Evolutionary conservation across 2,888 invertebrate genomes (phyloP), one percentile per base, ranked within the genome.

Genomic region (Pristionchus maxplancki): DNA sequence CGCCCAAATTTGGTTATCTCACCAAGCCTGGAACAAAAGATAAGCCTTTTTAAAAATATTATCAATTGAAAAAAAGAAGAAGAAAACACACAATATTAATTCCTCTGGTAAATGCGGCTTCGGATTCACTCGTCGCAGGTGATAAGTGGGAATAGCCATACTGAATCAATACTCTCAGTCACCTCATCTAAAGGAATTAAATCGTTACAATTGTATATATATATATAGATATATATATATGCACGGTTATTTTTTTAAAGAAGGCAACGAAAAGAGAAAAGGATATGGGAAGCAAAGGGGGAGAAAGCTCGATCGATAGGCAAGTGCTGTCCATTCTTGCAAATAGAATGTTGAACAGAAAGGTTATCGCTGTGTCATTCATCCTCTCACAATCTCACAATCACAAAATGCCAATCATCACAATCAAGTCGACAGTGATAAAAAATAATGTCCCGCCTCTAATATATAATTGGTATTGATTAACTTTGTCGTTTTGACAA

Each of bases 1-100:
- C 94, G 91, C 24, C 94, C 94, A 78, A 94, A 92, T 86, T 92
- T 92, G 17, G 91, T 90, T 31, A 89, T 81, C 58, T 87, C 86
- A 48, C 91, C 91, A 88, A 93, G 86, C 53, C 90, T 90, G 88
- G 58, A 88, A 78, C 3, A 8, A 74, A 74, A 20, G 34, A 37
- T 37, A 37, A n/a, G n/a, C n/a, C n/a, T n/a, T n/a, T n/a, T n/a
- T 37, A 24, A 20, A 4, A 1, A 28, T 0, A 13, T 31, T 28
- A 37, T 74, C 31, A 44, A 34, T 78, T n/a, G 78, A 78, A 44
- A 78, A 6, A 78, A 44, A 44, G n/a, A 78, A 11, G 24, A 40
- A n/a, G n/a, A 44, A 24, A 5, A 48, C 78, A 44, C 44, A 78
- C 78, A 78, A 78, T 78, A 78, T 78, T 6, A 78, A 40, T 44